A percentile compares a stretch with the other conserved stretches of the same genome.
Conservation (phyloP, 2,888 invertebrate genomes). For the Octodonta nipae region DNA sequence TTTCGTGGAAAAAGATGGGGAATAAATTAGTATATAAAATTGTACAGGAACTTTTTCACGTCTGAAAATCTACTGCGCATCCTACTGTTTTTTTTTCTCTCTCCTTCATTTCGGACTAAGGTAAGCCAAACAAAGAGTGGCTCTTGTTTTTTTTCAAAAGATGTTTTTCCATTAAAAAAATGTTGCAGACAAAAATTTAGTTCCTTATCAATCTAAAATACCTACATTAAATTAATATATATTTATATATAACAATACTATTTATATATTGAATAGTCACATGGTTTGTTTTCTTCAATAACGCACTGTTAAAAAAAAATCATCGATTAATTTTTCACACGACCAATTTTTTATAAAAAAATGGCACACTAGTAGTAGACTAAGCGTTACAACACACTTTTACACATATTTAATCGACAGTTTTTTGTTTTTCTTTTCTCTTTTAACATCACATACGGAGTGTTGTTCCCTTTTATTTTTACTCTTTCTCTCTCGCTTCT, state of each 20-base stretch:
- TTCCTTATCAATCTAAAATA: conserved; percentile 27
- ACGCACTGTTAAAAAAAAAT: conserved; percentile 39
- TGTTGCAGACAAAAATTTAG: conserved; percentile 18
- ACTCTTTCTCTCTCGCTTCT: neutral
- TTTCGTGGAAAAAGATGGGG: too few relatives aligned
- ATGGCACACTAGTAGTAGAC: conserved; percentile 41
- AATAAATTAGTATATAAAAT: too few relatives aligned
- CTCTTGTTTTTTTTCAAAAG: conserved; percentile 16
- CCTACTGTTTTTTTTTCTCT: neutral
- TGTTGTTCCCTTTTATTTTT: too few relatives aligned
- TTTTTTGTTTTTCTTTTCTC: conserved; percentile 1
- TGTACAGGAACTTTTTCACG: too few relatives aligned
- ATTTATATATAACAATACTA: conserved; percentile 45
- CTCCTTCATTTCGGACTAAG: neutral
- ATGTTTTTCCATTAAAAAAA: too few relatives aligned
- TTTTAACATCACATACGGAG: conserved; percentile 1
- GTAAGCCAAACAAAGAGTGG: too few relatives aligned
- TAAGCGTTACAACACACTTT: conserved; percentile 32
- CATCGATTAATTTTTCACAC: conserved; percentile 27
- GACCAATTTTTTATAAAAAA: conserved; percentile 39
- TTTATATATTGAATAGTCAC: conserved; percentile 33
- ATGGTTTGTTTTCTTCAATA: conserved; percentile 7
- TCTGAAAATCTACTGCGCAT: too few relatives aligned
- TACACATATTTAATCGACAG: too few relatives aligned
- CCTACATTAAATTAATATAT: conserved; percentile 38